Evolutionary conservation across 2,888 invertebrate species (phyloP), one percentile per base, ranked within the genome.

Genomic region (Xestia c-nigrum): DNA sequence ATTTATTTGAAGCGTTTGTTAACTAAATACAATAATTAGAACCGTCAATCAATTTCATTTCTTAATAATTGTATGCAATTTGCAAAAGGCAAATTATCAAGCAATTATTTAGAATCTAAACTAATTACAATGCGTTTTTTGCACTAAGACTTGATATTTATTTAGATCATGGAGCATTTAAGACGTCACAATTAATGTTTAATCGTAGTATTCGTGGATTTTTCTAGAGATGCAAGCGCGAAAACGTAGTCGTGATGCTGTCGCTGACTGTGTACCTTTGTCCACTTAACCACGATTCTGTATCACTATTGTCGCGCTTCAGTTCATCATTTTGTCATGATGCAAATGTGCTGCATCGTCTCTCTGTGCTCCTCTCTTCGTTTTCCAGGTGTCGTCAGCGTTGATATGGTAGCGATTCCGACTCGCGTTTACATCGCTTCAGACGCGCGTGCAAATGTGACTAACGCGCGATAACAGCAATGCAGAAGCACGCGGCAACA

Each of bases 131-230:
- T 24, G 16, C 16, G 6, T 24, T 24, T 55, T 72, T 74, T 74
- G 40, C 21, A 52, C 40, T 14, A 43, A 24, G 7, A 64, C 14
- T n/a, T 64, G 40, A 43, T 61, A 74, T 70, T 84, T 77, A 72
- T 78, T 78, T 74, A 75, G 66, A 72, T 74, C 57, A 74, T 78
- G 61, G 59, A 67, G 66, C 24, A 72, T 69, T 76, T 72, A 85
- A 69, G 69, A 40, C 52, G 75, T 72, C 73, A 82, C 66, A 72
- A 75, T 78, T 16, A 59, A 82, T 76, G 71, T 85, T 74, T 77
- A 79, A 71, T 12, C 63, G 46, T 59, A 31, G 3, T 31, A 16
- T 16, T 3, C 31, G 59, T 59, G 64, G 59, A 31, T 16, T 31
- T 57, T 57, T 59, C 24, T 6, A 24, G 59, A 3, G 16, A 59